A percentile compares a stretch with the other conserved stretches of the same genome.
Evolutionary conservation across 2,888 invertebrate genomes (phyloP).

Genomic region (Ennomos erosarius): DNA sequence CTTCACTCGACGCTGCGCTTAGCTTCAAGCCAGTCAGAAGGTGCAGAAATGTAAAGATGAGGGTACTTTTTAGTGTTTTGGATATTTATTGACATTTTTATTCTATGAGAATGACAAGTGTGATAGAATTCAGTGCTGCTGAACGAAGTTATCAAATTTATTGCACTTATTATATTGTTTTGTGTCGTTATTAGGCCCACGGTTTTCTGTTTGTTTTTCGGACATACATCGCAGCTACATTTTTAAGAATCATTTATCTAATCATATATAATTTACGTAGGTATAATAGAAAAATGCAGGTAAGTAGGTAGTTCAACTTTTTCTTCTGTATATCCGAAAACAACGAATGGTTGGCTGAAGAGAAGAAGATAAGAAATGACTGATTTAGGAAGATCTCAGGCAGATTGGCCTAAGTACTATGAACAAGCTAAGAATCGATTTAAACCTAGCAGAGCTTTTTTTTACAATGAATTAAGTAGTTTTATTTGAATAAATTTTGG

Average conservation of each 20-base stretch:
- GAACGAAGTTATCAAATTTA: too few species aligned
- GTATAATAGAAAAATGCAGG: not conserved
- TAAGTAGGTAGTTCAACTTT: too few species aligned
- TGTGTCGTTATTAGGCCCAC: too few species aligned
- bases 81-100: not conserved
- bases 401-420: slow-evolving; percentile 49
- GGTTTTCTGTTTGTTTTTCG: too few species aligned
- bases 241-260: too few species aligned
- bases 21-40: not conserved
- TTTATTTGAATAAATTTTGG: not conserved
- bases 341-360: not conserved
- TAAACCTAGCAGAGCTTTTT: slow-evolving; percentile 39
- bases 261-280: not conserved
- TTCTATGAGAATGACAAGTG: too few species aligned
- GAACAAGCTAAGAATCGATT: too few species aligned
- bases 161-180: too few species aligned
- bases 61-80: not conserved
- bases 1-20: not conserved
- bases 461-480: slow-evolving; percentile 7
- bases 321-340: not conserved
- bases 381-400: slow-evolving; percentile 65
- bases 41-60: slow-evolving; percentile 1
- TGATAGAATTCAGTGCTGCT: too few species aligned
- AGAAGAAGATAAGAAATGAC: slow-evolving; percentile 38
- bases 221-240: too few species aligned